Percentiles rank a stretch among this genome's conserved stretches.
Conservation (phyloP, 2,113 vertebrate genomes). For the Pandion haliaetus region DNA sequence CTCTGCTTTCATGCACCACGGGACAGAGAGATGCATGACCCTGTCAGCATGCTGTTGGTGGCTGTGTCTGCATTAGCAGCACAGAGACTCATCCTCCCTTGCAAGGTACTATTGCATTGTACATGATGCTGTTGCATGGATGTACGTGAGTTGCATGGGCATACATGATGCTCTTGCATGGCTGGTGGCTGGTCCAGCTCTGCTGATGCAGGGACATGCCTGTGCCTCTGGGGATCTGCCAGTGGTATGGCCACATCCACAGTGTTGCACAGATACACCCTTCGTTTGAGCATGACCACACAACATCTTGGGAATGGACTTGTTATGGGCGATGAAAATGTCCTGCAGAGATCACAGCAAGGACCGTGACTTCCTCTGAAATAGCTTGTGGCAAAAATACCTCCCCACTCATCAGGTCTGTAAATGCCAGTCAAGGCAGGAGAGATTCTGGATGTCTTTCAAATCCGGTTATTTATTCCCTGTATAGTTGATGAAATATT, state of each 20-base stretch:
- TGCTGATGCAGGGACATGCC: background rate
- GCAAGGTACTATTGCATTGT: background rate
- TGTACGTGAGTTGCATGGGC: background rate
- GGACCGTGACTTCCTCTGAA: background rate
- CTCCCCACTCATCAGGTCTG: background rate
- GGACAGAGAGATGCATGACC: background rate
- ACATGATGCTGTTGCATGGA: rapidly evolving
- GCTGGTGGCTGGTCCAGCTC: background rate
- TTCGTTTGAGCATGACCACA: background rate
- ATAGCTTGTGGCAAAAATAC: background rate
- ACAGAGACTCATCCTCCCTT: background rate
- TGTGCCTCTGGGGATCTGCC: background rate
- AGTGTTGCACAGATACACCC: no score
- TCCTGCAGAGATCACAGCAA: background rate
- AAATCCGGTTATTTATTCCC: constrained; percentile 36
- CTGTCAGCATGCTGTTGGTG: background rate
- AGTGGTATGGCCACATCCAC: background rate
- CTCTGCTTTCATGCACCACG: background rate
- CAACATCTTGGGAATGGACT: background rate
- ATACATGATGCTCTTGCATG: background rate
- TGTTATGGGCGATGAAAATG: rapidly evolving
- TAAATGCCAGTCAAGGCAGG: background rate
- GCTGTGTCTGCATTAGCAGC: background rate
- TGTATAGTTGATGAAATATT: constrained; percentile 25
- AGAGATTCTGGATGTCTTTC: background rate